A percentile compares a stretch with the other conserved stretches of the same genome.
phyloP scores from a whole-genome alignment of 2,888 invertebrate species.

The Xylota segnis region DNA sequence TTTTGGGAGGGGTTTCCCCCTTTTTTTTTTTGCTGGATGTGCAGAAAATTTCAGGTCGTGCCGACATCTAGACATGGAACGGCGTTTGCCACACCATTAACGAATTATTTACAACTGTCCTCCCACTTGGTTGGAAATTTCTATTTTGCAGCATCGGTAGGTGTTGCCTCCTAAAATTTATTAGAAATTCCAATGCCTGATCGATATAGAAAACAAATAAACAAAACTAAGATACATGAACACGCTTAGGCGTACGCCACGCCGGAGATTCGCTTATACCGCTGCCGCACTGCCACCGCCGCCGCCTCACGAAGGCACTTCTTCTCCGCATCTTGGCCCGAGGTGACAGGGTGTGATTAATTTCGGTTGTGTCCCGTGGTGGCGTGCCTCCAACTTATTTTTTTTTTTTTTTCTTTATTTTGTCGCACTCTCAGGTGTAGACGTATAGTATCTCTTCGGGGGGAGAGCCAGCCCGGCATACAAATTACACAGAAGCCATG shows the following conservation, averaged over 20 bases:
- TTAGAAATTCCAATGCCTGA: constrained; percentile 71
- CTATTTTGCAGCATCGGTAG: constrained; percentile 47
- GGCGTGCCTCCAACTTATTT: constrained; percentile 25
- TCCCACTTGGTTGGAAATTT: constrained; percentile 71
- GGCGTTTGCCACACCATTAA: constrained; percentile 70
- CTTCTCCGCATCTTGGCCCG: constrained; percentile 13
- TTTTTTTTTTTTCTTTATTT: constrained; percentile 49
- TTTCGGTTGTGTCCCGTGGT: constrained; percentile 64
- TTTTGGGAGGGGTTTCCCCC: constrained; percentile 21
- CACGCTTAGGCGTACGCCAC: constrained; percentile 6
- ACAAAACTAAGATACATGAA: constrained; percentile 33
- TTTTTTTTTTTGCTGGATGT: constrained; percentile 60
- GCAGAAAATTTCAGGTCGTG: constrained; percentile 27
- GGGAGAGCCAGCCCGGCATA: constrained; percentile 38
- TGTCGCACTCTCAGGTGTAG: constrained; percentile 43
- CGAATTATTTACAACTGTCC: constrained; percentile 76
- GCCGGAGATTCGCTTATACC: constrained; percentile 23
- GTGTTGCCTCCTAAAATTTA: constrained; percentile 58
- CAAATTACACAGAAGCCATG: constrained; percentile 63
- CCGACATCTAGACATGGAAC: constrained; percentile 54
- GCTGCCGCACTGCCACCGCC: no score
- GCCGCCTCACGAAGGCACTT: constrained; percentile 1
- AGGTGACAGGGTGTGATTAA: constrained; percentile 74
- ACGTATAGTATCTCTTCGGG: constrained; percentile 51
- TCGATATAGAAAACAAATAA: constrained; percentile 59